Evolutionary conservation across 2,797 vertebrate species (phyloP).

Genomic region (Danio aesculapii): DNA sequence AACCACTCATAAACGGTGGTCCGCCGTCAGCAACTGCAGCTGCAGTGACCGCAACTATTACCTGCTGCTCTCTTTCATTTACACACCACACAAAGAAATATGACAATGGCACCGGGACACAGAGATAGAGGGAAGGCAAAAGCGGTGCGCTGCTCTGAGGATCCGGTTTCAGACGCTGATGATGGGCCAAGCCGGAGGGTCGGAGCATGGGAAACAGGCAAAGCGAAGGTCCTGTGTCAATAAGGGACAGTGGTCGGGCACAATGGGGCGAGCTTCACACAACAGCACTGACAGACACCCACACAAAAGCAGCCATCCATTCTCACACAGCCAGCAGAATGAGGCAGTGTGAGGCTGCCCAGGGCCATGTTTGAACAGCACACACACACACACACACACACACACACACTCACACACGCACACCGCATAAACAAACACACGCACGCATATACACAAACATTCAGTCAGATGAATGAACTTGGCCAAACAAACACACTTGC

Average conservation of each 20-base stretch:
- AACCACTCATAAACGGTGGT: constrained; percentile 53
- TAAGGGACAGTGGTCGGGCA: constrained; percentile 94
- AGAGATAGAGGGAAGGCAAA: constrained; percentile 63
- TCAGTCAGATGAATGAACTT: constrained; percentile 38
- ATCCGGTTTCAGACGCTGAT: constrained; percentile 92
- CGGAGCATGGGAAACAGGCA: constrained; percentile 95
- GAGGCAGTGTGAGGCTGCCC: constrained; percentile 89
- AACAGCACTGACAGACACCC: constrained; percentile 97
- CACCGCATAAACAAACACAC: constrained; percentile 52
- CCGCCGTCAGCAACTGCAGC: constrained; percentile 84
- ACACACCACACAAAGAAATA: constrained; percentile 82
- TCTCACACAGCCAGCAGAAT: constrained; percentile 90
- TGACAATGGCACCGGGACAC: constrained; percentile 70
- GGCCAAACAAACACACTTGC: constrained; percentile 28
- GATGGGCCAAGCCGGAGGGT: constrained; percentile 82
- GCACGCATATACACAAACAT: constrained; percentile 29
- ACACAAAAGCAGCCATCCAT: constrained; percentile 92
- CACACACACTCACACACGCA: constrained; percentile 36
- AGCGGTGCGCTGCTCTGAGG: constrained; percentile 85
- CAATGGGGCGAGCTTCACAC: constrained; percentile 94
- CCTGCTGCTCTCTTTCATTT: constrained; percentile 72
- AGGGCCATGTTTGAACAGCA: constrained; percentile 88
- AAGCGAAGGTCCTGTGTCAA: constrained; percentile 95
- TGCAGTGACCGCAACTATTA: constrained; percentile 84
- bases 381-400: constrained; percentile 58